Base-by-base conservation (phyloP, 2,797 vertebrate genomes). In the Cyprinella venusta region DNA sequence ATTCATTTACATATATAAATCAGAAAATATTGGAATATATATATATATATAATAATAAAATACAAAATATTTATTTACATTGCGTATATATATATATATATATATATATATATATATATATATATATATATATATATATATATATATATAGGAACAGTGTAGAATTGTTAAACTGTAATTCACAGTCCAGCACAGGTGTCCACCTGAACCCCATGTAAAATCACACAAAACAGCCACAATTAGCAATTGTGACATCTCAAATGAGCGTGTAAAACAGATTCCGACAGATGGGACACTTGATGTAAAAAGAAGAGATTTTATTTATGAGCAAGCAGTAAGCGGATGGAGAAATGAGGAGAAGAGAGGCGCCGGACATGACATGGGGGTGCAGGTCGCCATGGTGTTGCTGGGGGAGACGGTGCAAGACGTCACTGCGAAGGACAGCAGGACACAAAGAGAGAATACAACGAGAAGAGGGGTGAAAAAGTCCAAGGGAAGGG, bases 361-460 rank as follows among this genome's bases (percentile, higher is more conserved):
- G 89, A 90, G 93, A 94, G 94, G 93, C 92, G 90, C 93, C 92
- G 92, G 93, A 94, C 91, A 87, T 93, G 92, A 94, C 93, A 93
- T 91, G 89, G 91, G 89, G 89, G 90, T 89, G 90, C 90, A 89
- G 91, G 91, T 94, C 92, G 90, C 93, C 93, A 94, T 94, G 94
- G 92, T 76, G 93, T 95, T 93, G 94, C 94, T 88, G 93, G 90
- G 93, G 93, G 94, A 93, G 93, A 94, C 93, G 82, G 88, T 79
- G 63, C 90, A 93, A 91, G 93, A 95, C 93, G 94, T 95, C 94
- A 95, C 91, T 90, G 91, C 82, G 84, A 90, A 90, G 91, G 83
- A 91, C 91, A 87, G 89, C 67, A 88, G 90, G 91, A 93, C 92
- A 94, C 90, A 93, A 93, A 93, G 88, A 89, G 88, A 91, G 90